Base-by-base conservation (phyloP, 2,888 invertebrate species). In the Malachius bipustulatus region DNA sequence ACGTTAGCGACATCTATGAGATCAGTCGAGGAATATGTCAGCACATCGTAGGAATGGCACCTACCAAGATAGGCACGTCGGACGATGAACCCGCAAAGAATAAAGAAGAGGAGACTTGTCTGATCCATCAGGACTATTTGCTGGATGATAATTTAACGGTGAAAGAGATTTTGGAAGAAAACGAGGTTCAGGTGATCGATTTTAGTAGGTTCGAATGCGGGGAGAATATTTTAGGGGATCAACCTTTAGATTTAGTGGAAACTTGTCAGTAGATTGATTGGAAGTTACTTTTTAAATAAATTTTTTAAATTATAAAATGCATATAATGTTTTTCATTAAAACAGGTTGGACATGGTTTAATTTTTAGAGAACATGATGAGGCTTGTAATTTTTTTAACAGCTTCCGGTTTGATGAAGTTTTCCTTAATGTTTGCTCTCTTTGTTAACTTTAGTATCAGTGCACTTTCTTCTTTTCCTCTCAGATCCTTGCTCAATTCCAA, bases 31-130 rank as follows among this genome's bases (percentile, higher is more conserved):
- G 85, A 51, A 59, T 96, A 4, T 90, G 91, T 56, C 93, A 94
- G 57, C 96, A 96, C 55, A 77, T 96, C 49, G 87, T 96, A 13
- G 91, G 89, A 16, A 78, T 88, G 73, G 81, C 82, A 49, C 90
- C 90, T 0, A 59, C 53, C 24, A 82, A 77, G 64, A 71, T 89
- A 40, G 89, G 88, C 1, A 45, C 46, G 28, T 62, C 59, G 32
- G 49, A 50, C 3, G 82, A 84, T 52, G 61, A 73, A 46, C 78
- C 79, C 4, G 59, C 66, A 0, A 63, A 68, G 43, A 72, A 77
- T 47, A 57, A 70, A 30, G 83, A 87, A 48, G 80, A 87, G 30
- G 91, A 91, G 65, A 71, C 70, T 0, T 75, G 77, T 49, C 69
- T 94, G 41, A 75, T 93, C 38, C 77, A 75, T 59, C 94, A 96